Evolutionary conservation across 2,888 invertebrate genomes (phyloP).

Genomic region (Lithophane socia): DNA sequence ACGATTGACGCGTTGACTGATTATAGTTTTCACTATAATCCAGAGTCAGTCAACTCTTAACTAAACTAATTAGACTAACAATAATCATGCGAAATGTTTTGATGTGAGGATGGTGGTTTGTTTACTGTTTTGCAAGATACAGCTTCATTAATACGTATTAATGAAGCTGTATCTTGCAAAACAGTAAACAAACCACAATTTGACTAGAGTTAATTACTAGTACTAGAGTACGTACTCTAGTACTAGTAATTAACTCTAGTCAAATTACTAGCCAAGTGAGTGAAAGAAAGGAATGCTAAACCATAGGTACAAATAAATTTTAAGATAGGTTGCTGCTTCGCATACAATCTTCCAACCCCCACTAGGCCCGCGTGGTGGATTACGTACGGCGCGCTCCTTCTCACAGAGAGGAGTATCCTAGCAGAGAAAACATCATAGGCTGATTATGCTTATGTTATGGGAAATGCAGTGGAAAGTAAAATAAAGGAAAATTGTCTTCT

Average conservation of each 20-base stretch:
- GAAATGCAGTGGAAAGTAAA: not conserved
- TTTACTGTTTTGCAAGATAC: not conserved
- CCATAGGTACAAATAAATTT: not conserved
- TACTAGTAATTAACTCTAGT: not conserved
- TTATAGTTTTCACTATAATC: slow-evolving; percentile 66
- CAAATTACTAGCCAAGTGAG: not conserved
- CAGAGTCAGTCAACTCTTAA: slow-evolving; percentile 2
- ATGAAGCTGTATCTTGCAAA: too few relatives aligned
- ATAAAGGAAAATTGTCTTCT: not conserved
- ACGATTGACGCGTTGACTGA: slow-evolving; percentile 72
- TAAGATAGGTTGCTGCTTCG: not conserved
- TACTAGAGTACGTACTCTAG: too few relatives aligned
- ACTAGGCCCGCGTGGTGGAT: not conserved
- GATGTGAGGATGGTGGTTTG: slow-evolving; percentile 6
- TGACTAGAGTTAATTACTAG: too few relatives aligned
- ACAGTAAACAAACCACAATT: too few relatives aligned
- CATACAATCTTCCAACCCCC: not conserved
- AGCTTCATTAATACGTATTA: too few relatives aligned
- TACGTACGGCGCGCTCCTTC: not conserved
- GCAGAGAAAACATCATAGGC: not conserved
- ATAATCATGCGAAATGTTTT: slow-evolving; percentile 13
- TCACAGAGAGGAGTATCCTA: not conserved
- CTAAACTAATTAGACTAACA: slow-evolving; percentile 15
- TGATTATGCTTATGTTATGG: not conserved
- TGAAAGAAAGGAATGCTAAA: not conserved